Evolutionary conservation across 2,113 vertebrate species (phyloP).

Genomic region (Neogale vison): DNA sequence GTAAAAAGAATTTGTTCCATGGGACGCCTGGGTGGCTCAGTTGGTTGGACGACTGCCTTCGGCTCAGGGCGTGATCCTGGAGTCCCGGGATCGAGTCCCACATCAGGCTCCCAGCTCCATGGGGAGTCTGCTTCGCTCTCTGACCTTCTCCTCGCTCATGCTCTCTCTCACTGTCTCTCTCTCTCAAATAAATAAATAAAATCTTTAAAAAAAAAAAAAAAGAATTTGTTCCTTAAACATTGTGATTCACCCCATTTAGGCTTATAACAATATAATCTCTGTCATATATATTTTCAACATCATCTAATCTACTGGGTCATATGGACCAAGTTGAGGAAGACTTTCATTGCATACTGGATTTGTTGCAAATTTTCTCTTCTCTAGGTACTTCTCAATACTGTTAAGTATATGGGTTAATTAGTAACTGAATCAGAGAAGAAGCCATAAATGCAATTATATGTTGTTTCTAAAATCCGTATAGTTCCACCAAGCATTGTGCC

Average conservation of each 20-base stretch:
- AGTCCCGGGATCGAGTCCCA: too few relatives aligned
- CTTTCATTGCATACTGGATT: not conserved
- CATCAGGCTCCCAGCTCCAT: too few relatives aligned
- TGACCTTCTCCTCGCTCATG: too few relatives aligned
- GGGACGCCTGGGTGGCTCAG: too few relatives aligned
- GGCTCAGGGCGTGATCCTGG: too few relatives aligned
- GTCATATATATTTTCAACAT: not conserved
- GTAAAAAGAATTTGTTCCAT: not conserved
- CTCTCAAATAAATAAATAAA: too few relatives aligned
- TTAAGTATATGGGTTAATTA: not conserved
- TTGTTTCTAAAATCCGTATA: slow-evolving; percentile 30
- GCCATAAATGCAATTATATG: not conserved
- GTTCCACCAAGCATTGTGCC: not conserved
- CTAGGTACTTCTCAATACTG: not conserved
- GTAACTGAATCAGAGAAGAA: not conserved
- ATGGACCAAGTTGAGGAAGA: not conserved
- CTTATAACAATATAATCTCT: not conserved
- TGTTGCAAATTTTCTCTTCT: not conserved
- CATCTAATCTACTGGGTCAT: not conserved
- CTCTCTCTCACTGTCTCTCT: too few relatives aligned
- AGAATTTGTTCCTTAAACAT: not conserved
- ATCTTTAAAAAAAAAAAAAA: not conserved
- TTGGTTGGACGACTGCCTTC: too few relatives aligned
- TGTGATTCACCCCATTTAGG: not conserved
- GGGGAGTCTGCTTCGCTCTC: too few relatives aligned